Percentiles rank a stretch among this genome's conserved stretches.
Evolutionary conservation across 1,140 invertebrate genomes (phyloP).

Genomic region (Alviniconcha marisindica): DNA sequence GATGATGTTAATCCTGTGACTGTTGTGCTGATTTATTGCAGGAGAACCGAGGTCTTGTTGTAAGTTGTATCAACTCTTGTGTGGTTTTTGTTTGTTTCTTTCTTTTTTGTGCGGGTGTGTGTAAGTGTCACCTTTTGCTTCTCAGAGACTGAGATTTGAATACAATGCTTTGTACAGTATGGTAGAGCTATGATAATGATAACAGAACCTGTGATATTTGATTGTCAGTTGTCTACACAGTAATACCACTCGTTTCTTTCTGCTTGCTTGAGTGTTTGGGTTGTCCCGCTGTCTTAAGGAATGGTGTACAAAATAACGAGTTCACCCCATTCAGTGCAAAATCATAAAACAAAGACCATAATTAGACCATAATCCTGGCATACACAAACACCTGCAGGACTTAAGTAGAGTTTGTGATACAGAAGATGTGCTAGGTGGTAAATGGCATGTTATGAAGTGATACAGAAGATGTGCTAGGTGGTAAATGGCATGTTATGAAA

Average conservation of each 20-base stretch:
- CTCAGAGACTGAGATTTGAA: background rate
- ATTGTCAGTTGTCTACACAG: background rate
- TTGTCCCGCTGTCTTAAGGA: background rate
- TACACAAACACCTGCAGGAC: too few relatives aligned
- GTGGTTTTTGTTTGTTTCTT: background rate
- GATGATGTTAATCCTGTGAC: background rate
- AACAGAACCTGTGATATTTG: constrained; percentile 28
- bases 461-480: too few relatives aligned
- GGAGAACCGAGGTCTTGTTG: background rate
- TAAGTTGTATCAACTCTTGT: background rate
- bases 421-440: too few relatives aligned
- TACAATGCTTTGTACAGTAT: constrained; percentile 6
- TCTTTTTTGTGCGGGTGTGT: too few relatives aligned
- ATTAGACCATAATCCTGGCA: too few relatives aligned
- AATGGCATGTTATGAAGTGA: too few relatives aligned
- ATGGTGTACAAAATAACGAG: too few relatives aligned
- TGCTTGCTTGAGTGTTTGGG: background rate
- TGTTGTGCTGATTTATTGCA: background rate
- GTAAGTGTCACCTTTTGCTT: background rate
- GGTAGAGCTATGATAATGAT: background rate
- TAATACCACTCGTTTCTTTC: background rate
- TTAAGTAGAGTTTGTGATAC: too few relatives aligned
- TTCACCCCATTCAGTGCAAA: too few relatives aligned
- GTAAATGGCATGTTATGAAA: too few relatives aligned
- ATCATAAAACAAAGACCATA: too few relatives aligned